Evolutionary conservation across 1,140 invertebrate genomes (phyloP), one percentile per base, ranked within the genome.

Genomic region (Calephelis virginiensis): DNA sequence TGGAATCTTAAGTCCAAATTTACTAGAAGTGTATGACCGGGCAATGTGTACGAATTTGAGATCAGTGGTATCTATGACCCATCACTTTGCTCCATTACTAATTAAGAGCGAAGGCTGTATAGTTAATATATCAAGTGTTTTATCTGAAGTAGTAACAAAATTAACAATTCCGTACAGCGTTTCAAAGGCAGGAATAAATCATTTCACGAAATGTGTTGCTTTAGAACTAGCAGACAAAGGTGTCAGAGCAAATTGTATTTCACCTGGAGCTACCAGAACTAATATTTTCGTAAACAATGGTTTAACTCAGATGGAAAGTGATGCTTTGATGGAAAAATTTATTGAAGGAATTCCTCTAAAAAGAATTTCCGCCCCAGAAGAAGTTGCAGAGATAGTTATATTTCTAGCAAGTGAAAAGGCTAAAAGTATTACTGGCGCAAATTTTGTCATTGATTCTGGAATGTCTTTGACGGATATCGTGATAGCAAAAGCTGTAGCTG

Each of bases 191-290:
- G 74, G 56, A 28, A 50, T 82, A 8, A 50, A 17, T 5, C 71
- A 72, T 47, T 82, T 82, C 17, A 80, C 78, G 1, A 76, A 72
- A 53, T 64, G 70, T 62, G 60, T 66, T 13, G 80, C 80, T 47
- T 62, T 71, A 10, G 77, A 80, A 8, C 37, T 82, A 48, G 75
- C 73, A 12, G 13, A 50, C 7, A 61, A 70, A 60, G 74, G 78
- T 9, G 72, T 79, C 4, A 72, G 81, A 63, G 73, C 77, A 0
- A 83, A 83, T 64, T 70, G 59, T n/a, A 68, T 81, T n/a, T 67
- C 66, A 6, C 75, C 77, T 1, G 76, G 76, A 45, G 53, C 50
- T 10, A 67, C 72, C 5, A 72, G 72, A 17, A 78, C 75, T 8
- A 73, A 77, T 68, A 61, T 77, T 28, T 37, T 59, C 10, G 9